Percentiles rank a stretch among this genome's conserved stretches.
phyloP scores from a whole-genome alignment of 2,113 vertebrate genomes.

The Tapirus terrestris region DNA sequence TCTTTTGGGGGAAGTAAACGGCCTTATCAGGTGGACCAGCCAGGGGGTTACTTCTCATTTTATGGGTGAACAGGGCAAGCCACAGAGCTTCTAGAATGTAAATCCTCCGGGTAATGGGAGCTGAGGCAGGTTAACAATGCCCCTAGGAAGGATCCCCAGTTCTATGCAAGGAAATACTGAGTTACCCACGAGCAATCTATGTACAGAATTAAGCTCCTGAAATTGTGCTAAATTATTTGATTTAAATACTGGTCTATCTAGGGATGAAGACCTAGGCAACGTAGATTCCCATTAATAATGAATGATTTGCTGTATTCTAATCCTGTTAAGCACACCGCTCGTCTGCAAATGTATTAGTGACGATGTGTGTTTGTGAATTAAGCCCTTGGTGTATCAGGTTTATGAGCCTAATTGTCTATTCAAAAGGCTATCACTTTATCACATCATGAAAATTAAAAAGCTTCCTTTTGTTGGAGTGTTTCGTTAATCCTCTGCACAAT shows the following conservation, averaged over 20 bases:
- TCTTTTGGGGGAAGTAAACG: background rate
- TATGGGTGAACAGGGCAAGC: background rate
- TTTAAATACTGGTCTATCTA: constrained; percentile 75
- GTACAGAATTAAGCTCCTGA: constrained; percentile 70
- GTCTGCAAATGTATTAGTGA: constrained; percentile 64
- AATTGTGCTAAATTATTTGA: constrained; percentile 78
- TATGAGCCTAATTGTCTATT: constrained; percentile 81
- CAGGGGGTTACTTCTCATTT: background rate
- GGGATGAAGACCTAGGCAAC: constrained; percentile 71
- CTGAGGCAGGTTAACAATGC: background rate
- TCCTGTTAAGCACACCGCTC: constrained; percentile 80
- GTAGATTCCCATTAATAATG: constrained; percentile 76
- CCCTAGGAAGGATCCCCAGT: background rate
- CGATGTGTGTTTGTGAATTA: constrained; percentile 78
- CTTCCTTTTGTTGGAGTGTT: constrained; percentile 77
- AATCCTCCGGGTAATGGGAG: background rate
- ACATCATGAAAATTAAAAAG: constrained; percentile 82
- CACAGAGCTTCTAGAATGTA: background rate
- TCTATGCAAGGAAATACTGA: background rate
- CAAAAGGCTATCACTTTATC: constrained; percentile 83
- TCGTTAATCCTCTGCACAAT: constrained; percentile 75
- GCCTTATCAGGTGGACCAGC: background rate
- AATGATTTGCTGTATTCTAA: constrained; percentile 78
- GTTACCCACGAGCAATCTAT: background rate
- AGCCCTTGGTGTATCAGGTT: constrained; percentile 75